phyloP scores from a whole-genome alignment of 1,140 invertebrate species.

The Drosophila chauvacae region DNA sequence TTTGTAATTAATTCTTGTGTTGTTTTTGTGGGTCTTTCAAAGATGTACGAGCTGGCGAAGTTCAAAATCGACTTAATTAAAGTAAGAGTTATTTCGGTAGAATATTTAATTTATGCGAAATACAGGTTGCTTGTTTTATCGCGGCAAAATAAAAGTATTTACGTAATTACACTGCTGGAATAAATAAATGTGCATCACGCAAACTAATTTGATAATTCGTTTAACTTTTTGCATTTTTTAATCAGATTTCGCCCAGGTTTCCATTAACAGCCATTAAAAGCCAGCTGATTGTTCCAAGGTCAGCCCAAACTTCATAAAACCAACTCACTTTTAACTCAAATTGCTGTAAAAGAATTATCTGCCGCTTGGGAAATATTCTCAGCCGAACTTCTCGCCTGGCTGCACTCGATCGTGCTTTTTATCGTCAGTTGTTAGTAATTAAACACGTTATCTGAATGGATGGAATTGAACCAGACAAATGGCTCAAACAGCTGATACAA shows the following conservation, averaged over 20 bases:
- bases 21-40: conserved; percentile 14
- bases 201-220: not conserved
- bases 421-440: conserved; percentile 14
- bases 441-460: conserved; percentile 11
- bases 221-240: not conserved
- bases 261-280: not conserved
- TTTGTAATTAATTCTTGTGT: conserved; percentile 37
- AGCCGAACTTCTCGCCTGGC: conserved; percentile 16
- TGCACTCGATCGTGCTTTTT: conserved; percentile 18
- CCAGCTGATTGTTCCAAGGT: conserved; percentile 18
- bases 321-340: conserved; percentile 12
- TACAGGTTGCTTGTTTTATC: conserved; percentile 23
- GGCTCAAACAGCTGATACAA: conserved; percentile 25
- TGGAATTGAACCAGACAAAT: not conserved
- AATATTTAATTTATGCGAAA: conserved; percentile 9
- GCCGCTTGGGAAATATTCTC: conserved; percentile 32
- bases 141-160: conserved; percentile 2
- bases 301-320: conserved; percentile 7
- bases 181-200: conserved; percentile 8
- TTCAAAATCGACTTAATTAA: conserved; percentile 34
- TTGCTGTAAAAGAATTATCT: conserved; percentile 9
- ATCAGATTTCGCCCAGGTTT: conserved; percentile 24
- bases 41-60: conserved; percentile 20
- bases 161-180: conserved; percentile 7
- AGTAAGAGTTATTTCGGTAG: conserved; percentile 29